Percentiles rank a stretch among this genome's conserved stretches.
Conservation (phyloP, 2,888 invertebrate species). For the Mactromeris polynyma region DNA sequence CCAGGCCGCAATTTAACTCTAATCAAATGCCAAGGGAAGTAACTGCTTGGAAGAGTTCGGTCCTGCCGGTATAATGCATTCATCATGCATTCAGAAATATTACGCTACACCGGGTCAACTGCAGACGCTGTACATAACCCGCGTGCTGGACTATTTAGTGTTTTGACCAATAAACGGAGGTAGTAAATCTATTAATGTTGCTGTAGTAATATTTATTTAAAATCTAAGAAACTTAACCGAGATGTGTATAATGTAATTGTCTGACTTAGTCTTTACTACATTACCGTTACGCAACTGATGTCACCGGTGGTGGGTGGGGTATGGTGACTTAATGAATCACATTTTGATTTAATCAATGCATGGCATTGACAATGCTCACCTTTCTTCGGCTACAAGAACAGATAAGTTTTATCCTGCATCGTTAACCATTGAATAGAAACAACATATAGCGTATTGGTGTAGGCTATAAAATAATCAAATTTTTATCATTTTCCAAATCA, state of each 20-base stretch:
- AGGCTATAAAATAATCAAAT: too few species aligned
- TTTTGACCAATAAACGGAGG: neutral
- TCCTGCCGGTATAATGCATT: too few species aligned
- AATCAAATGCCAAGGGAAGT: too few species aligned
- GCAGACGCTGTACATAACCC: conserved; percentile 9
- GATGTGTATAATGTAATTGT: neutral
- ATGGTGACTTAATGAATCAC: neutral
- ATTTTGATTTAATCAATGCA: neutral
- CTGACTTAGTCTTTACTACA: neutral
- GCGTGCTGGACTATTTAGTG: neutral
- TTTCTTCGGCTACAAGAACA: too few species aligned
- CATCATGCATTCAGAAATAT: neutral
- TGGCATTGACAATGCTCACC: too few species aligned
- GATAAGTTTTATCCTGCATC: too few species aligned
- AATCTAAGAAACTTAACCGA: neutral
- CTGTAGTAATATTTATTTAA: neutral
- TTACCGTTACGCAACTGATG: neutral
- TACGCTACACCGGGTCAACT: conserved; percentile 9
- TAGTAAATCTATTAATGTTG: neutral
- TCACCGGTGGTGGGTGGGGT: neutral
- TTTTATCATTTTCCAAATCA: too few species aligned
- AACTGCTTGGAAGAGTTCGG: neutral
- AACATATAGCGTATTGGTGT: too few species aligned
- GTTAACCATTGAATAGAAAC: too few species aligned
- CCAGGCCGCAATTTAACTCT: too few species aligned